Base-by-base conservation (phyloP, 1,140 invertebrate genomes). In the Macrosteles quadrilineatus region DNA sequence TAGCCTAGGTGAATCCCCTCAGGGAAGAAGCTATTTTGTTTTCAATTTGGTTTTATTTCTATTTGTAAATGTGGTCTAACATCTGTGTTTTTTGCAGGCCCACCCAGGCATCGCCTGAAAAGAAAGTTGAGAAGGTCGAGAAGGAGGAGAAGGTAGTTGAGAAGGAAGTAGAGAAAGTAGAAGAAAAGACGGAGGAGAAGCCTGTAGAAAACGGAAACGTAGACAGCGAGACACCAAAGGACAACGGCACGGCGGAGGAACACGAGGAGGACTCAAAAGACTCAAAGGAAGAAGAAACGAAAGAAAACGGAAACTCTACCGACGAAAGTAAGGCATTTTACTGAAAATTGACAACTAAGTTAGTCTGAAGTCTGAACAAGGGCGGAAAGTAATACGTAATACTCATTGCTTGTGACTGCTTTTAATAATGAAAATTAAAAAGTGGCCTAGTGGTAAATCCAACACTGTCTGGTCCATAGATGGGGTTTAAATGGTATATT, bases 261-360 rank as follows among this genome's bases (percentile, higher is more conserved):
- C 84, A 84, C 0, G 82, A 82, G 1, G 83, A 86, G 55, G 86
- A 86, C 76, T 83, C 81, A 69, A 36, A 36, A 36, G 32, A 36
- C 14, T 6, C 4, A 4, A n/a, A n/a, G n/a, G 32, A 36, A 6
- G 14, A 14, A 4, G 85, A 87, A 76, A 83, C 85, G 65, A 83
- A 84, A 67, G 86, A 87, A 73, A 87, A 87, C 73, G 86, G 86
- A 40, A 83, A 85, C 72, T 83, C 82, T 36, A 83, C 82, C 81
- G 84, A 84, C 84, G 78, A 84, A 84, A 77, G 76, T 57, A 32
- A 45, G 31, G 4, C 25, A 19, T n/a, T n/a, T n/a, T n/a, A n/a
- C n/a, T n/a, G n/a, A n/a, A n/a, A n/a, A 43, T 66, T 6, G 19
- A 45, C 12, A 30, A 40, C 19, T 31, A 6, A 32, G n/a, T 1